These are phyloP conservation scores for Solen grandis DNA, from an alignment of 1,140 invertebrate species.

Conservation along the genomic window DNA sequence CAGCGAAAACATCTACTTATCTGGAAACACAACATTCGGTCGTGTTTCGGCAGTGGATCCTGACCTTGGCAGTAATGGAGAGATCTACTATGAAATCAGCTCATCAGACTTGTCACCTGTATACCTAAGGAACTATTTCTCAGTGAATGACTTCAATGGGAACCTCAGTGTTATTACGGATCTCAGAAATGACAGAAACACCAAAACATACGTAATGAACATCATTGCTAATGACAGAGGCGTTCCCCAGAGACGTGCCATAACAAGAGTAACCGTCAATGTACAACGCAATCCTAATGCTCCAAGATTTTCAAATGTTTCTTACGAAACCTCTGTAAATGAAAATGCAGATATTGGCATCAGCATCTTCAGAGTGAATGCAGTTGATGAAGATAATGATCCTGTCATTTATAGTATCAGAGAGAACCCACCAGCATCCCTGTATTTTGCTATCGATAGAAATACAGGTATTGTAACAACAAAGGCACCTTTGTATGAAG, in stretches of 20 bases:
- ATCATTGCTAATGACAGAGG: conserved; percentile 62
- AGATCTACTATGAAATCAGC: conserved; percentile 55
- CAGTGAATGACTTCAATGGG: conserved; percentile 61
- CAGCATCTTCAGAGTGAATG: conserved; percentile 57
- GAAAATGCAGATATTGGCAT: conserved; percentile 63
- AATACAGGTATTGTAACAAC: conserved; percentile 26
- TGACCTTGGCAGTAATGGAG: conserved; percentile 62
- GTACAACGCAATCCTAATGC: conserved; percentile 66
- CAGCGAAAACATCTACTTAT: conserved; percentile 86
- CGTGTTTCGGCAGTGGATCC: conserved; percentile 84
- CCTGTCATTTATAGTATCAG: conserved; percentile 21
- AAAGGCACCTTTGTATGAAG: conserved; percentile 13
- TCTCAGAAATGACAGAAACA: conserved; percentile 42
- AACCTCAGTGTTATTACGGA: conserved; percentile 47
- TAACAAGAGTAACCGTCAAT: conserved; percentile 57
- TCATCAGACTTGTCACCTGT: conserved; percentile 30
- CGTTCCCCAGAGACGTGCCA: conserved; percentile 16
- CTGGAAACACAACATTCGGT: conserved; percentile 60
- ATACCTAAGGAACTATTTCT: conserved; percentile 49
- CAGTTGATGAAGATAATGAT: conserved; percentile 82
- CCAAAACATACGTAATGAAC: conserved; percentile 9
- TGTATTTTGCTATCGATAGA: conserved; percentile 31
- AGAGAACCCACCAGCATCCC: conserved; percentile 16
- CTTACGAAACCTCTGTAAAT: conserved; percentile 56
- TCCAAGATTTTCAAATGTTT: conserved; percentile 54